These are phyloP conservation scores for Genyomyrus donnyi DNA, from an alignment of 2,113 vertebrate genomes.

Conservation along the genomic window DNA sequence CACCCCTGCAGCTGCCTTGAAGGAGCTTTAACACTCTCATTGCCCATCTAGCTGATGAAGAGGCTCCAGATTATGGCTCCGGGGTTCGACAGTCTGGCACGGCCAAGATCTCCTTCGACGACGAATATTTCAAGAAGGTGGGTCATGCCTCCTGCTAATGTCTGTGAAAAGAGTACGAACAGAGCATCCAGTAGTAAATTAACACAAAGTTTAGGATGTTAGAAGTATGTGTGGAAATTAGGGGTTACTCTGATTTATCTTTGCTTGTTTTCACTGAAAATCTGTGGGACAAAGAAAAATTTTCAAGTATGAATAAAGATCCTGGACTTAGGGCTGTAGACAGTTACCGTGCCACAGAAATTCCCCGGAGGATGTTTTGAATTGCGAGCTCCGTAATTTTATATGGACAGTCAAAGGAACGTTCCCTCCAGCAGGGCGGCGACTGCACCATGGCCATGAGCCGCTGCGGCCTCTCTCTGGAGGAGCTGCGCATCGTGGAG, in stretches of 20 bases:
- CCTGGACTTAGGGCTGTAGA: background rate
- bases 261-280: background rate
- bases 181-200: background rate
- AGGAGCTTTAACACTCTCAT: constrained; percentile 26
- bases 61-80: constrained; percentile 96
- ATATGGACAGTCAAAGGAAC: background rate
- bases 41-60: constrained; percentile 76
- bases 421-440: constrained; percentile 65
- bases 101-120: constrained; percentile 96
- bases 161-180: background rate
- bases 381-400: background rate
- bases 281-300: background rate
- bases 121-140: constrained; percentile 93
- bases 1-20: constrained; percentile 8
- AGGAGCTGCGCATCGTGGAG: constrained; percentile 93
- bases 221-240: background rate
- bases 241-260: background rate
- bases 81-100: constrained; percentile 95
- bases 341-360: background rate
- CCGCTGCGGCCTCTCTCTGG: constrained; percentile 81
- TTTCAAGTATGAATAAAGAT: background rate
- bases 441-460: constrained; percentile 75
- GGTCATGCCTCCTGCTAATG: constrained; percentile 11
- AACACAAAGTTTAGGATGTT: background rate
- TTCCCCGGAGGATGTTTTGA: background rate